phyloP scores from a whole-genome alignment of 2,797 vertebrate genomes.

The Morelia viridis region DNA sequence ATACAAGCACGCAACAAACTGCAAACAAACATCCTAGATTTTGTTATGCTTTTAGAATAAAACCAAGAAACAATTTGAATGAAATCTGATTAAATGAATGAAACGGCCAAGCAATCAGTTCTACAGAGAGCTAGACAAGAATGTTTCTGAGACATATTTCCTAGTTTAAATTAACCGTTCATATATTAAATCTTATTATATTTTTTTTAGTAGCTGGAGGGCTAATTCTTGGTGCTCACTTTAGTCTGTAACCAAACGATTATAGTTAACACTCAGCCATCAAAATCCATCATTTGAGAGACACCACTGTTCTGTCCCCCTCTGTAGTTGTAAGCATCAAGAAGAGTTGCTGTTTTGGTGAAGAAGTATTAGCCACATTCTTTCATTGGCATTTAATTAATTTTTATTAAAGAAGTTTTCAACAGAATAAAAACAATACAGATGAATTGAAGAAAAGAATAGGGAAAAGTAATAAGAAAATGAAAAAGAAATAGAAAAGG shows the following conservation, averaged over 20 bases:
- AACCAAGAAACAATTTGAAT: neutral
- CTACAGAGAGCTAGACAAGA: neutral
- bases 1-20: neutral
- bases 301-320: neutral
- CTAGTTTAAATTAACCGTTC: neutral
- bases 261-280: neutral
- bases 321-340: neutral
- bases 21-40: neutral
- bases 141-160: neutral
- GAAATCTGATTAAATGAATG: neutral
- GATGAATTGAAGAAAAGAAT: neutral
- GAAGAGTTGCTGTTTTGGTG: neutral
- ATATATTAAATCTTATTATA: neutral
- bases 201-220: neutral
- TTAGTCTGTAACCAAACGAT: neutral
- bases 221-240: neutral
- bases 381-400: neutral
- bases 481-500: neutral
- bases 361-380: neutral
- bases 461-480: neutral
- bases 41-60: neutral
- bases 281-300: neutral
- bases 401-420: neutral
- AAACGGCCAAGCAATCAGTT: neutral
- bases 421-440: neutral